Evolutionary conservation across 2,797 vertebrate genomes (phyloP).

Genomic region (Falco berigora): DNA sequence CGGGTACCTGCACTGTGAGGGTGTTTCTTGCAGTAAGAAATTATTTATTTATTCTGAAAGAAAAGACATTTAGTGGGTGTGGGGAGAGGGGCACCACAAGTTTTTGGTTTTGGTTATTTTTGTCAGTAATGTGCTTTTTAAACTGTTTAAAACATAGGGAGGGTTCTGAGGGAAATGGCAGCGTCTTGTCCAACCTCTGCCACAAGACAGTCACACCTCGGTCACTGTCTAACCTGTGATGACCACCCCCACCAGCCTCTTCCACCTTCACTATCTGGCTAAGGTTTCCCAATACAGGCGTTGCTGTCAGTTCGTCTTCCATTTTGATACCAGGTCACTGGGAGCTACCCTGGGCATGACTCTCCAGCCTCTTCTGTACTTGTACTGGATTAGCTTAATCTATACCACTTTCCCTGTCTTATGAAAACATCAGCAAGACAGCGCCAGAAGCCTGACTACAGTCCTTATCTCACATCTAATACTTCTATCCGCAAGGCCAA

Average conservation of each 20-base stretch:
- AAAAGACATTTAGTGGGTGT: neutral
- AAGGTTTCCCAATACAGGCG: neutral
- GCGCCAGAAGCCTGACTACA: neutral
- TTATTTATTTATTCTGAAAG: neutral
- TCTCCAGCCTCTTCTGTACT: neutral
- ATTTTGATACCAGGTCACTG: neutral
- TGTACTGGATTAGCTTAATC: neutral
- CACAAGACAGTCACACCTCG: neutral
- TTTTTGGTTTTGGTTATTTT: neutral
- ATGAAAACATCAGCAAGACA: neutral
- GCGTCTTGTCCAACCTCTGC: neutral
- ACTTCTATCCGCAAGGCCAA: neutral
- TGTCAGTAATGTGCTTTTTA: neutral
- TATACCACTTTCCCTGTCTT: neutral
- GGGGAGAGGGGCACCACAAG: fast-evolving
- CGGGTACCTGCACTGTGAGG: neutral
- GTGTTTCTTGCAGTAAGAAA: neutral
- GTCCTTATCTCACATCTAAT: constrained; percentile 7
- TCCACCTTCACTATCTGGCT: neutral
- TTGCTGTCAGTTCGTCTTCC: neutral
- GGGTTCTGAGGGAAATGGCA: neutral
- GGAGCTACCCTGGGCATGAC: neutral
- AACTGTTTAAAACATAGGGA: neutral
- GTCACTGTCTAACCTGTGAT: neutral
- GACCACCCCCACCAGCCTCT: neutral